Base-by-base conservation (phyloP, 1,140 invertebrate genomes). In the Drosophila albomicans region DNA sequence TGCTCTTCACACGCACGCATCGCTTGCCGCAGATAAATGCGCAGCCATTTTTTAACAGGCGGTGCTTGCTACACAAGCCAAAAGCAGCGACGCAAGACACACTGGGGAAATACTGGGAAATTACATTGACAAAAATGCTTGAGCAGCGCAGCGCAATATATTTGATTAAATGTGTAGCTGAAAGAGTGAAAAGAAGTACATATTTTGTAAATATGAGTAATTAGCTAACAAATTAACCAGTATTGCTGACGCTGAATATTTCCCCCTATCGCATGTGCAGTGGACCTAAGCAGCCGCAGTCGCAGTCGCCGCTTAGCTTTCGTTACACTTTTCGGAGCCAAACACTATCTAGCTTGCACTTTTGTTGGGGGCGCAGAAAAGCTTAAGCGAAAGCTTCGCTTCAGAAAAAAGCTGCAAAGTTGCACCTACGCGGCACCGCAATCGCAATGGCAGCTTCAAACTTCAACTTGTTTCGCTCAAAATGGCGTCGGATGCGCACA, bases 1-100 rank as follows among this genome's bases (percentile, higher is more conserved):
- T 51, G 20, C 57, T 72, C 48, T 54, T 88, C 41, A n/a, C 71
- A 56, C 85, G n/a, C 15, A 25, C 8, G 16, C 5, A 2, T 2
- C 1, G 38, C 38, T 52, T 38, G 57, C 75, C 25, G 32, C 46
- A 88, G 85, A 90, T 88, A 88, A 89, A 81, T 81, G 48, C 62
- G 85, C 85, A 90, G 85, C 85, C 85, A 88, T 88, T 88, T 88
- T 88, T 89, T 78, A 73, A 61, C 78, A 63, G 86, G 85, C 84
- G 84, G 86, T 51, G 82, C 84, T 75, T 71, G 66, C 35, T 8
- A 8, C 30, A 4, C 20, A 25, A 25, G 20, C 20, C 20, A 4
- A 25, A 20, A 45, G 56, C 45, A 59, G 75, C 51, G 56, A 56
- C 52, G 16, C 7, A 6, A 11, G 52, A 11, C 32, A 8, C 32